A percentile compares a stretch with the other conserved stretches of the same genome.
Evolutionary conservation across 2,113 vertebrate genomes (phyloP).

Genomic region (Nyctereutes procyonoides): DNA sequence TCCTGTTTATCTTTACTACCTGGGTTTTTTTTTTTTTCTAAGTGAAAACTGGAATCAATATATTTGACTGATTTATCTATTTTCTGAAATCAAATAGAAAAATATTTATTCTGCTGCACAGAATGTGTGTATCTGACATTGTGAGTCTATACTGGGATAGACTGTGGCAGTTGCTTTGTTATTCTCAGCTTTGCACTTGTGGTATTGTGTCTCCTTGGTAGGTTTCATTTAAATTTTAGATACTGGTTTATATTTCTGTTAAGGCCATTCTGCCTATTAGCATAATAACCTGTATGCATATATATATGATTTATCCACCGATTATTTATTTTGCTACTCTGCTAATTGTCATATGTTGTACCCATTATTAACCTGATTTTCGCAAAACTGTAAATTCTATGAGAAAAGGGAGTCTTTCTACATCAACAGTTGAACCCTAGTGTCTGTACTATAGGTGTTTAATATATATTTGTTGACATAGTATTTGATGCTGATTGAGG

Average conservation of each 20-base stretch:
- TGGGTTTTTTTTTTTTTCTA: background rate
- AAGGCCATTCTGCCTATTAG: background rate
- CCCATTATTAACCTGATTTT: background rate
- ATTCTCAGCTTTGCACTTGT: background rate
- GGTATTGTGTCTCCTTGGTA: background rate
- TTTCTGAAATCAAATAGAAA: constrained; percentile 16
- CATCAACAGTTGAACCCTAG: background rate
- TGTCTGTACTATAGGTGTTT: background rate
- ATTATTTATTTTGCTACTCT: background rate
- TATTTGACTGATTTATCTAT: background rate
- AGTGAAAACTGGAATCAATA: background rate
- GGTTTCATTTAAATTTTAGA: background rate
- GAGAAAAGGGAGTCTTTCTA: background rate
- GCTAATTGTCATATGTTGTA: background rate
- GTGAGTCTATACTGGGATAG: background rate
- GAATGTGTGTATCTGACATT: background rate
- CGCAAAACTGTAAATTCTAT: background rate
- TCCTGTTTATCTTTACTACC: background rate
- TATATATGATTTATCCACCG: background rate
- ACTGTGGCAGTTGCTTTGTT: background rate
- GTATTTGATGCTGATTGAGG: background rate
- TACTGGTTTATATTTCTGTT: background rate
- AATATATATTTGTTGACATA: background rate
- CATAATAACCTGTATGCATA: background rate
- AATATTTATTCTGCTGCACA: background rate